A percentile compares a stretch with the other conserved stretches of the same genome.
phyloP scores from a whole-genome alignment of 2,888 invertebrate genomes.

The Megastigmus dorsalis region DNA sequence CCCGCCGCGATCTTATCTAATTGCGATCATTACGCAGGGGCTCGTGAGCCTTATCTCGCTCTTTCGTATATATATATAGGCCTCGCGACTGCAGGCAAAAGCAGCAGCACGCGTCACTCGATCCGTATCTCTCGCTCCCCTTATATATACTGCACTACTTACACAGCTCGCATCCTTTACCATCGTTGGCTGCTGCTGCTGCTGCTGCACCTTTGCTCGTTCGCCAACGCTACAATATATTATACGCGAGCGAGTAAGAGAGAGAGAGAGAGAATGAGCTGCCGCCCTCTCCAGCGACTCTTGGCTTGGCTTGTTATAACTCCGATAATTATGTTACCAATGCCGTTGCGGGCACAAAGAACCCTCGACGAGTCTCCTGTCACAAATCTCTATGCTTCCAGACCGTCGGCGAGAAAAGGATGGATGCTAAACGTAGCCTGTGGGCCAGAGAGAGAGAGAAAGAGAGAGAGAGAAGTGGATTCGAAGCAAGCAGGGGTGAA shows the following conservation, averaged over 20 bases:
- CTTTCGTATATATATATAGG: background rate
- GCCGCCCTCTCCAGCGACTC: slow-evolving; percentile 57
- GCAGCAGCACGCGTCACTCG: slow-evolving; percentile 33
- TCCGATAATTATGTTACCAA: slow-evolving; percentile 75
- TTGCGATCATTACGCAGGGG: slow-evolving; percentile 41
- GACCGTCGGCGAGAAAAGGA: slow-evolving; percentile 11
- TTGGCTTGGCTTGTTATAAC: slow-evolving; percentile 73
- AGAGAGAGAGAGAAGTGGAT: slow-evolving; percentile 20
- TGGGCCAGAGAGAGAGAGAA: no score
- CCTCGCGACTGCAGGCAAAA: slow-evolving; percentile 16
- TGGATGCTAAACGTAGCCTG: no score
- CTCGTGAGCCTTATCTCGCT: slow-evolving; percentile 25
- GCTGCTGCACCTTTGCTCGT: slow-evolving; percentile 3
- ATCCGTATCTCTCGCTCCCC: slow-evolving; percentile 36
- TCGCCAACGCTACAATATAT: slow-evolving; percentile 16
- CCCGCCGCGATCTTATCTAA: slow-evolving; percentile 41
- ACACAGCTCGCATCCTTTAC: background rate
- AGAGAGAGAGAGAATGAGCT: background rate
- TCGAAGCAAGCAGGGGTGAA: no score
- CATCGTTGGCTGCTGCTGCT: slow-evolving; percentile 4
- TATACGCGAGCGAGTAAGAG: background rate
- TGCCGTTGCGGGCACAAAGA: slow-evolving; percentile 72
- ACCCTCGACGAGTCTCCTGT: slow-evolving; percentile 63
- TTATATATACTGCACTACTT: no score
- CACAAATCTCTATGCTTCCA: slow-evolving; percentile 39